Conservation (phyloP, 2,797 vertebrate species). For the Smutsia temminckii region DNA sequence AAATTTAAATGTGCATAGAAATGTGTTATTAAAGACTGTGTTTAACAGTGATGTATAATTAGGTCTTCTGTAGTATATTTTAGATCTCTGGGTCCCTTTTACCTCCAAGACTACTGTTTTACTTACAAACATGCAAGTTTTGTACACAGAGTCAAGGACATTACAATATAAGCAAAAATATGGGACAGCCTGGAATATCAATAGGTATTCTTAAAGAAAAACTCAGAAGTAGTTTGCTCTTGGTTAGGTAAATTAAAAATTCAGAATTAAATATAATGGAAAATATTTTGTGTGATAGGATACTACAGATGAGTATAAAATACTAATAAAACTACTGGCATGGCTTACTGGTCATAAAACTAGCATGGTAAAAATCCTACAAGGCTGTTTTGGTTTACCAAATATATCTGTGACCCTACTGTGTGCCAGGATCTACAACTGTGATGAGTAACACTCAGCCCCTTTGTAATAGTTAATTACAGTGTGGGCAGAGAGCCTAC, state of each 20-base stretch:
- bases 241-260: neutral
- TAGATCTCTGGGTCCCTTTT: neutral
- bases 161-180: neutral
- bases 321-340: neutral
- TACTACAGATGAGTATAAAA: neutral
- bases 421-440: neutral
- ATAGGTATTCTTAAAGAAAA: neutral
- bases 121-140: constrained; percentile 20
- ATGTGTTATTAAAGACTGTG: neutral
- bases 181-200: neutral
- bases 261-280: neutral
- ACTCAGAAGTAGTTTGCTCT: neutral
- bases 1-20: neutral
- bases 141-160: neutral
- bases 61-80: neutral
- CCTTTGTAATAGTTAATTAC: neutral
- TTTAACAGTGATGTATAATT: neutral
- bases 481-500: neutral
- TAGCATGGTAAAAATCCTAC: neutral
- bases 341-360: constrained; percentile 18
- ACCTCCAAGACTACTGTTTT: neutral
- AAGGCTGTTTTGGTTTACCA: neutral
- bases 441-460: neutral
- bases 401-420: constrained; percentile 6
- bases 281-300: neutral